Conservation (phyloP, 2,113 vertebrate species). For the Gila orcuttii region DNA sequence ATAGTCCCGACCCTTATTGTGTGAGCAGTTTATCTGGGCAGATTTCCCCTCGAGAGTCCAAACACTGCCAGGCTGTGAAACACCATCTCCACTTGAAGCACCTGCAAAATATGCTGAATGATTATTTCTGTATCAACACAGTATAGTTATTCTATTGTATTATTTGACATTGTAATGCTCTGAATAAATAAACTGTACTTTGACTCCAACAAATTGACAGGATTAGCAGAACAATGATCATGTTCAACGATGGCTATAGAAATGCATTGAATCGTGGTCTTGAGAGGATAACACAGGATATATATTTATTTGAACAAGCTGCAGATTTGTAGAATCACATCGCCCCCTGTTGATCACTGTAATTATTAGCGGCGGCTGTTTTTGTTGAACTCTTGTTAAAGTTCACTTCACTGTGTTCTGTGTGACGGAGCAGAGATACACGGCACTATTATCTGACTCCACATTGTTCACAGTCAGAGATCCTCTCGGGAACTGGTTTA, state of each 20-base stretch:
- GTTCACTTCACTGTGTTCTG: constrained; percentile 30
- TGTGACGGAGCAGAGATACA: constrained; percentile 49
- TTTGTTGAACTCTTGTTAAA: not conserved
- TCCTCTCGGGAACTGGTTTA: constrained; percentile 16
- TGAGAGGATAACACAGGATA: not conserved
- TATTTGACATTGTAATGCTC: not conserved
- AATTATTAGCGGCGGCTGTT: not conserved
- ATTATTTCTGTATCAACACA: not conserved
- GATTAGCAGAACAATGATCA: not conserved
- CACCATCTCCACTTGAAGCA: not conserved
- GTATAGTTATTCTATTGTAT: not conserved
- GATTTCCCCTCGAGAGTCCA: not conserved
- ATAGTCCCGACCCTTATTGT: not conserved
- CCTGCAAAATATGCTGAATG: not conserved
- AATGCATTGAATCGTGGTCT: not conserved
- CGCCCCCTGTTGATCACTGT: constrained; percentile 7
- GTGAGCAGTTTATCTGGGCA: not conserved
- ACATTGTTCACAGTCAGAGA: constrained; percentile 40
- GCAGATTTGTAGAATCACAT: constrained; percentile 48
- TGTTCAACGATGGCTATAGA: not conserved
- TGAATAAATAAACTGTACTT: not conserved
- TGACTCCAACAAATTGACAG: not conserved
- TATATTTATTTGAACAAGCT: too few species aligned
- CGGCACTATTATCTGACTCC: constrained; percentile 32
- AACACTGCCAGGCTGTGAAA: not conserved